A percentile compares a stretch with the other conserved stretches of the same genome.
These are phyloP conservation scores for Sebastes matsubarae DNA, from an alignment of 2,797 vertebrate species.

Conservation along the genomic window DNA sequence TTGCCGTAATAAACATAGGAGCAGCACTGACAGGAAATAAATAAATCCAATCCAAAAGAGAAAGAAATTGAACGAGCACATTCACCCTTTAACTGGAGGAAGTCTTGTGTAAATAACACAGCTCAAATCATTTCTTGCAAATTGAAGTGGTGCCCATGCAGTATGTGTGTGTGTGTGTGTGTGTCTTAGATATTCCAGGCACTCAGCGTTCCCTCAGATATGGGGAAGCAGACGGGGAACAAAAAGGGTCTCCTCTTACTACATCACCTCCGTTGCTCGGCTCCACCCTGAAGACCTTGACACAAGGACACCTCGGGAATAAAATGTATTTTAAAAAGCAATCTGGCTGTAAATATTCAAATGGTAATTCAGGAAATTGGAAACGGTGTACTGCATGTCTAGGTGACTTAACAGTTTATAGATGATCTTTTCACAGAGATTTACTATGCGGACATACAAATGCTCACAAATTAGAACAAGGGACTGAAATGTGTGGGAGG, in stretches of 20 bases:
- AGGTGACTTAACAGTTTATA: constrained; percentile 35
- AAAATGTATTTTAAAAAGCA: constrained; percentile 34
- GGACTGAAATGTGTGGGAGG: not conserved
- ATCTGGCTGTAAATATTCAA: constrained; percentile 34
- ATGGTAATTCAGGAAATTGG: constrained; percentile 38
- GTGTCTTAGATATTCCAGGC: constrained; percentile 16
- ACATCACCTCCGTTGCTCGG: not conserved
- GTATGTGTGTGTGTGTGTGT: not conserved
- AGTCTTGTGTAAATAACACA: constrained; percentile 71
- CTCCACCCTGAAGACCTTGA: constrained; percentile 39
- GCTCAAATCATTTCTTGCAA: constrained; percentile 71
- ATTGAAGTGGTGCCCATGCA: constrained; percentile 50
- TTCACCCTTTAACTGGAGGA: constrained; percentile 59
- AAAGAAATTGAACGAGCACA: constrained; percentile 55
- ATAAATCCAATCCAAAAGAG: constrained; percentile 69
- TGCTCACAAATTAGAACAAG: constrained; percentile 22
- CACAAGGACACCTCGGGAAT: constrained; percentile 38
- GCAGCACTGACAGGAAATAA: constrained; percentile 68
- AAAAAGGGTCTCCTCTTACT: constrained; percentile 12
- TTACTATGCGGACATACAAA: constrained; percentile 14
- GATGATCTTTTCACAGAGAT: constrained; percentile 24
- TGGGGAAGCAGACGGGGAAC: constrained; percentile 24
- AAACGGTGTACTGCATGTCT: not conserved
- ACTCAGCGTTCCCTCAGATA: constrained; percentile 38
- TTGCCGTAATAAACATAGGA: constrained; percentile 72